Conservation (phyloP, 2,888 invertebrate species). For the Caenorhabditis sp. region DNA sequence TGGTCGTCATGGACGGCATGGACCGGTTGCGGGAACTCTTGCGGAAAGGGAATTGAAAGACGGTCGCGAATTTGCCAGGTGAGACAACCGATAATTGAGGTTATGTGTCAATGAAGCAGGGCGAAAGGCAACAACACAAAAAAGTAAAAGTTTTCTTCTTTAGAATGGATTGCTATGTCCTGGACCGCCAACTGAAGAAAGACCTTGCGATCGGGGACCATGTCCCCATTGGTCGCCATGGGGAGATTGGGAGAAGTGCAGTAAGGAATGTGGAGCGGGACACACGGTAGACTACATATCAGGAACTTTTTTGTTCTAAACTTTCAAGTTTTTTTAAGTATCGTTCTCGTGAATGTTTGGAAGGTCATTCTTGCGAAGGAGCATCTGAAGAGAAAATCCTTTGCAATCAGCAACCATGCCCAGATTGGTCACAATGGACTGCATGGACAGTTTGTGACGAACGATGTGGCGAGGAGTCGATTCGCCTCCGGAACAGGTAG, state of each 20-base stretch:
- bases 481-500: conserved; percentile 71
- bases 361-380: conserved; percentile 67
- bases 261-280: conserved; percentile 71
- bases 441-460: conserved; percentile 73
- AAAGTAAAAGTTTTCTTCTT: conserved; percentile 50
- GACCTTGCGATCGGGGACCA: conserved; percentile 69
- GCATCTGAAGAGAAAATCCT: conserved; percentile 68
- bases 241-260: conserved; percentile 69
- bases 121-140: conserved; percentile 26
- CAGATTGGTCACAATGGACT: conserved; percentile 73
- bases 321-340: conserved; percentile 52
- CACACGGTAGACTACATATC: conserved; percentile 58
- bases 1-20: conserved; percentile 74
- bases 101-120: conserved; percentile 57
- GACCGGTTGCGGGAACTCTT: conserved; percentile 71
- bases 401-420: conserved; percentile 74
- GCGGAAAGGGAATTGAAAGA: conserved; percentile 72
- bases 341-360: conserved; percentile 69
- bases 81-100: conserved; percentile 57
- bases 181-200: conserved; percentile 71
- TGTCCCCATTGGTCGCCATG: conserved; percentile 74
- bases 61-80: conserved; percentile 69
- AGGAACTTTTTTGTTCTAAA: neutral
- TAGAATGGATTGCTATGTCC: conserved; percentile 74
- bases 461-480: conserved; percentile 69